phyloP scores from a whole-genome alignment of 2,888 invertebrate species.

The Blastobasis lacticolella region DNA sequence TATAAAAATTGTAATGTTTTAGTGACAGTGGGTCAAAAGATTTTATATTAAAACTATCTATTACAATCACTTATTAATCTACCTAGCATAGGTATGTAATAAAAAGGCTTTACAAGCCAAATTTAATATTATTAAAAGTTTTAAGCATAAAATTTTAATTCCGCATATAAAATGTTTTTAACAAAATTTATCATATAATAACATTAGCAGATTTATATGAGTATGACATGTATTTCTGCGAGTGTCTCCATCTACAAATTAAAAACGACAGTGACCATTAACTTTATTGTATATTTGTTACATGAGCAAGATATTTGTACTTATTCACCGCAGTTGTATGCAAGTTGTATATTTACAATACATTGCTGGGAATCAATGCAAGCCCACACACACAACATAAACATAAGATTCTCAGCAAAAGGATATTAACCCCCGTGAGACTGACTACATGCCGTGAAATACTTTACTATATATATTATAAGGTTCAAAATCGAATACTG shows the following conservation, averaged over 20 bases:
- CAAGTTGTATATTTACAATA: slow-evolving; percentile 16
- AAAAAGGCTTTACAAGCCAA: slow-evolving; percentile 39
- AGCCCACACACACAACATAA: too few relatives aligned
- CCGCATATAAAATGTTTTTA: slow-evolving; percentile 41
- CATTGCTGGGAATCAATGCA: too few relatives aligned
- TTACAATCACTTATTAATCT: slow-evolving; percentile 38
- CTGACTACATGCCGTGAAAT: too few relatives aligned
- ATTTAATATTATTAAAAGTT: slow-evolving; percentile 26
- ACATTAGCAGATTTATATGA: slow-evolving; percentile 40
- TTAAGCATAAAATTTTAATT: slow-evolving; percentile 38
- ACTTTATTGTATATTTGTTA: slow-evolving; percentile 54
- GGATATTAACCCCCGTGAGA: too few relatives aligned
- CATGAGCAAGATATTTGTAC: slow-evolving; percentile 70
- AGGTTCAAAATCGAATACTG: too few relatives aligned
- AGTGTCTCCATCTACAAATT: too few relatives aligned
- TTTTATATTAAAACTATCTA: slow-evolving; percentile 32
- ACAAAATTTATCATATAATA: slow-evolving; percentile 41
- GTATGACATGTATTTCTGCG: slow-evolving; percentile 36
- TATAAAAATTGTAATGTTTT: slow-evolving; percentile 49
- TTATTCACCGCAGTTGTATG: slow-evolving; percentile 32
- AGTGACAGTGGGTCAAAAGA: slow-evolving; percentile 64
- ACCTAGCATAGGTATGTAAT: slow-evolving; percentile 55
- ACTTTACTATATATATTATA: too few relatives aligned
- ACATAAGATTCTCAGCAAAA: too few relatives aligned
- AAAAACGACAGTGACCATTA: slow-evolving; percentile 2